Evolutionary conservation across 2,113 vertebrate genomes (phyloP).

Genomic region (Pelmatolapia mariae): DNA sequence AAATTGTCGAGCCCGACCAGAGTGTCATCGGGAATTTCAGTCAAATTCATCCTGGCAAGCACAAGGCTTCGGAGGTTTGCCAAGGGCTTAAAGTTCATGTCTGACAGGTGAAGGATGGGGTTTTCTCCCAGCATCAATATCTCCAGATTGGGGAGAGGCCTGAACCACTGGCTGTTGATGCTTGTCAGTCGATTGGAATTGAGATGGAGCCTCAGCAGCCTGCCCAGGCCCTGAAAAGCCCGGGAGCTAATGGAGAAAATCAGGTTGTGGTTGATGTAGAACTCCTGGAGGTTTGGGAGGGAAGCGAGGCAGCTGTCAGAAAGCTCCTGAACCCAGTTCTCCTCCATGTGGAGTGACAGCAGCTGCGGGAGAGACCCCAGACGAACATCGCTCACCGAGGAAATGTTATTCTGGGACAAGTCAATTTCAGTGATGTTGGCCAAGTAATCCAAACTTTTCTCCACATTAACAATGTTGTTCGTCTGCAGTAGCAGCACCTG

Average conservation of each 20-base stretch:
- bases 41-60: conserved; percentile 88
- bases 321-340: conserved; percentile 87
- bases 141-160: conserved; percentile 82
- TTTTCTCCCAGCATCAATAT: conserved; percentile 96
- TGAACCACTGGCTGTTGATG: conserved; percentile 86
- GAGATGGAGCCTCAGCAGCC: conserved; percentile 89
- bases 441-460: conserved; percentile 78
- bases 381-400: conserved; percentile 78
- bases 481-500: conserved; percentile 90
- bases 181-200: conserved; percentile 86
- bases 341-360: conserved; percentile 89
- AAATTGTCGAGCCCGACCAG: conserved; percentile 85
- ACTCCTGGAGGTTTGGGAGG: conserved; percentile 85
- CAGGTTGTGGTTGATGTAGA: conserved; percentile 92
- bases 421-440: conserved; percentile 88
- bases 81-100: conserved; percentile 88
- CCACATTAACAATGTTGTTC: conserved; percentile 84
- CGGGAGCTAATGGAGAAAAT: conserved; percentile 79
- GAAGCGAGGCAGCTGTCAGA: conserved; percentile 81
- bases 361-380: conserved; percentile 78
- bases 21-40: conserved; percentile 83
- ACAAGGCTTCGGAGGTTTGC: conserved; percentile 88
- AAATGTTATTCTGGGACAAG: conserved; percentile 93
- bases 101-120: conserved; percentile 77
- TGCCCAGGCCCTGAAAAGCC: conserved; percentile 83